Evolutionary conservation across 1,140 invertebrate genomes (phyloP), one percentile per base, ranked within the genome.

Genomic region (Cepaea nemoralis): DNA sequence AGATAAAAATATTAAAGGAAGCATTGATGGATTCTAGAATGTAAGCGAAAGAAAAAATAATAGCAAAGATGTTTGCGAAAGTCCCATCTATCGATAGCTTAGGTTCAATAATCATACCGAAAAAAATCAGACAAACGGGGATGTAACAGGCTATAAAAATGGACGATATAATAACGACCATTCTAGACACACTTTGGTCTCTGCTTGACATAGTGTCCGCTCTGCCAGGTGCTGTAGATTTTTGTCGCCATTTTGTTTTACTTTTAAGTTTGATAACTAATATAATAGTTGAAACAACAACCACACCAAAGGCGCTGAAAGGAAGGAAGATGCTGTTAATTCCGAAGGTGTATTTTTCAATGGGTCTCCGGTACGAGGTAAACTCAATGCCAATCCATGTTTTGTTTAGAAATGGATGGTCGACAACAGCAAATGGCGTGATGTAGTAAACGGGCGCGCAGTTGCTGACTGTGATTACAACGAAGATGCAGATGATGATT

Each of bases 1-100:
- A 77, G 19, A 77, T 37, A 50, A 77, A 77, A n/a, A 77, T 77
- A 35, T 77, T 77, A 5, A 77, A 16, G n/a, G 50, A n/a, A 35
- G 75, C 45, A n/a, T 77, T 77, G 33, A 50, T 77, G 3, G 48
- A 59, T 33, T 77, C 75, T 1, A 77, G 33, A 3, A 77, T 5
- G 37, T 63, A 77, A 22, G 19, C 75, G 35, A 77, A 59, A 24
- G 75, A 77, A 63, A 77, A 77, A 6, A 77, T 35, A 33, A 77
- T 50, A 63, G 50, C 45, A n/a, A 63, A 77, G 31, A 77, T 22
- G 39, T 77, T 77, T 31, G 31, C 45, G n/a, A 33, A 77, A 5
- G 22, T 39, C 14, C 50, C 50, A 27, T 77, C 42, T 40, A 77
- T 77, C 31, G 75, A 33, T 14, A 77, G 27, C 24, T 66, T 50